These are phyloP conservation scores for Yponomeuta malinellus DNA, from an alignment of 2,888 invertebrate genomes.

Conservation along the genomic window DNA sequence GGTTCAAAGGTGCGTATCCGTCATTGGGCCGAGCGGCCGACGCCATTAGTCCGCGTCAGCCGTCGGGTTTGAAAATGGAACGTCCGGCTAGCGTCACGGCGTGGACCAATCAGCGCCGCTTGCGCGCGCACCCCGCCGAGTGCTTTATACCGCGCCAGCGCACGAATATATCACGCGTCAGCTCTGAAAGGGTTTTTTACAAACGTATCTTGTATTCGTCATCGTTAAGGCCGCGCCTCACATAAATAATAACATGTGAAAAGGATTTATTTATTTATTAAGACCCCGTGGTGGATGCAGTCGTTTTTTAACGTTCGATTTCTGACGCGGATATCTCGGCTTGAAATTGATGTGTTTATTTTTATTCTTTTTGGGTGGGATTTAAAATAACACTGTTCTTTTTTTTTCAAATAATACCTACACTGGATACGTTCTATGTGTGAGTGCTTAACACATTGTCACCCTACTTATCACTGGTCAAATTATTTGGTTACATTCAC, in stretches of 20 bases:
- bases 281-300: conserved; percentile 10
- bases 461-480: background rate
- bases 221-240: conserved; percentile 58
- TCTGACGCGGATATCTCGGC: conserved; percentile 11
- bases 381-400: background rate
- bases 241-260: conserved; percentile 63
- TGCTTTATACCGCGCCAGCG: conserved; percentile 62
- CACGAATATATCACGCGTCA: conserved; percentile 70
- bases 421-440: too few relatives aligned
- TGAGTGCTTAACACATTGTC: background rate
- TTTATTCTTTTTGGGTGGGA: background rate
- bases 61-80: conserved; percentile 41
- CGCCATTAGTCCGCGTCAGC: conserved; percentile 62
- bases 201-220: conserved; percentile 72
- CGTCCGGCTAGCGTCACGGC: conserved; percentile 56
- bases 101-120: conserved; percentile 57
- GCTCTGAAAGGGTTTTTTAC: conserved; percentile 59
- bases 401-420: background rate
- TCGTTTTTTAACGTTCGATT: conserved; percentile 9
- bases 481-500: background rate
- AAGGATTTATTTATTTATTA: conserved; percentile 35
- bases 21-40: conserved; percentile 62
- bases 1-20: conserved; percentile 67
- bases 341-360: conserved; percentile 11
- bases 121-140: conserved; percentile 66